Evolutionary conservation across 2,888 invertebrate genomes (phyloP).

Genomic region (Latrodectus hesperus): DNA sequence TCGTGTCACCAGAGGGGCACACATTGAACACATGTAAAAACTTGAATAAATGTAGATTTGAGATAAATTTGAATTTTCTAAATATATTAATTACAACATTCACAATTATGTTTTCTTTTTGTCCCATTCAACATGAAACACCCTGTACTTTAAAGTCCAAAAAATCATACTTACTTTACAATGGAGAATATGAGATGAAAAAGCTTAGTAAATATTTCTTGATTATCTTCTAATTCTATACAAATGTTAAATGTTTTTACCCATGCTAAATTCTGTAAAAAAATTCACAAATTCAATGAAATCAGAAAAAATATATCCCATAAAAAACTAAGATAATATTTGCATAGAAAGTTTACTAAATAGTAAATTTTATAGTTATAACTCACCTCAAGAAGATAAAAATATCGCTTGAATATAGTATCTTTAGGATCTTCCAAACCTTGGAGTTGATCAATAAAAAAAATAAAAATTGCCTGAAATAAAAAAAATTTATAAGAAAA

Average conservation of each 20-base stretch:
- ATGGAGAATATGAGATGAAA: slow-evolving; percentile 96
- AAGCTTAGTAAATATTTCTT: slow-evolving; percentile 94
- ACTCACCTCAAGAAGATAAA: slow-evolving; percentile 88
- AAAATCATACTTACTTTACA: slow-evolving; percentile 85
- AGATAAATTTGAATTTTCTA: no score
- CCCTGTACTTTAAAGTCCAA: no score
- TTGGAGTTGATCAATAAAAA: slow-evolving; percentile 74
- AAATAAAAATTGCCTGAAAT: slow-evolving; percentile 80
- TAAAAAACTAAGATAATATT: no score
- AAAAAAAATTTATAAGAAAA: slow-evolving; percentile 47
- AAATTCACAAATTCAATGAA: not conserved
- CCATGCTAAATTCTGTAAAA: slow-evolving; percentile 87
- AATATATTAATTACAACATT: no score
- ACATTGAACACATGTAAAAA: no score
- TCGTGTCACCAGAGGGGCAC: no score
- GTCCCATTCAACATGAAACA: no score
- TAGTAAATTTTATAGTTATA: not conserved
- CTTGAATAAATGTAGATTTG: no score
- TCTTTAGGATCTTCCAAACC: slow-evolving; percentile 95
- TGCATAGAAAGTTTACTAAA: not conserved
- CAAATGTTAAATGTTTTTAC: slow-evolving; percentile 99
- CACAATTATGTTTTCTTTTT: no score
- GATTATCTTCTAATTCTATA: slow-evolving; percentile 96
- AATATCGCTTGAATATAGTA: slow-evolving; percentile 97
- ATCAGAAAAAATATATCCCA: no score